Evolutionary conservation across 2,113 vertebrate genomes (phyloP), one percentile per base, ranked within the genome.

Genomic region (Saguinus imperator): DNA sequence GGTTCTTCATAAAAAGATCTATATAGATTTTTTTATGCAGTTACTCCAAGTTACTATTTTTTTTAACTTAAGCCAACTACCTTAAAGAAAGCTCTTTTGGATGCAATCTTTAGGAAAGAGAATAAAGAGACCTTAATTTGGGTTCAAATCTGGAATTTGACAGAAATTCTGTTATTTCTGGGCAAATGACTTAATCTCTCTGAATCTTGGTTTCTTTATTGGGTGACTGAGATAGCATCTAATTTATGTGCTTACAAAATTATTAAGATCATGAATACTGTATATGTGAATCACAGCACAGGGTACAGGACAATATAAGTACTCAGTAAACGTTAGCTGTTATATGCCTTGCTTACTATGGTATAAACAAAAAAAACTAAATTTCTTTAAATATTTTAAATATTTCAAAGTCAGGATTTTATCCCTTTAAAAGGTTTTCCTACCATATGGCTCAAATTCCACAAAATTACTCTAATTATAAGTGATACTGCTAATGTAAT

Each of bases 201-300:
- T 85, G 57, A 91, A 87, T 37, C 57, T 92, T 82, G 17, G 8
- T 92, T 87, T 95, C 35, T 89, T 94, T 37, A 77, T 76, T 91
- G 1, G 92, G 45, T 76, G 72, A 83, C 20, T 90, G 70, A 61
- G 12, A 73, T 77, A 86, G 68, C 32, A 64, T 77, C 25, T 76
- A 82, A 87, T 27, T 92, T 89, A 82, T 12, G 57, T 52, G 80
- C 40, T 72, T 85, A 70, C 21, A 27, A 70, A 12, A 5, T 61
- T 94, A 82, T 57, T 83, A 89, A 92, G 76, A 76, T 82, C 77
- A 87, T 50, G 37, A 85, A 32, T 75, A 73, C 11, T 25, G 21
- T 75, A 40, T 52, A 55, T 43, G 16, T 87, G 48, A 87, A 57
- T 9, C 8, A 77, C 8, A 92, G 35, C 35, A 76, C 50, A 87